A percentile compares a stretch with the other conserved stretches of the same genome.
Conservation (phyloP, 2,888 invertebrate genomes). For the Hypomecis punctinalis region DNA sequence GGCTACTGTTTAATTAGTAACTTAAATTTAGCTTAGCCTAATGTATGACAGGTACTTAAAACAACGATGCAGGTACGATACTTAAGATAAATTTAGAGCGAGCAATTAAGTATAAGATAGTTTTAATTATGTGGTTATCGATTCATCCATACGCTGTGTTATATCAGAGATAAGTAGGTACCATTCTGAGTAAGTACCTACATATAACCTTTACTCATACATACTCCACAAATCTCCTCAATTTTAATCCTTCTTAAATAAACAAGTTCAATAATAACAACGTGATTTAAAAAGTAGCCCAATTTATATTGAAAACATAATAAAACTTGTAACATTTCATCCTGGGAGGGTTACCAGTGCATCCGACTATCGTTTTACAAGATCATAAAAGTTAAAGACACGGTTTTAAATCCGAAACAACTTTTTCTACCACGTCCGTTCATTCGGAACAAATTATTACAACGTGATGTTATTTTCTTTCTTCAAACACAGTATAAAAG, state of each 20-base stretch:
- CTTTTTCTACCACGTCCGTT: conserved; percentile 43
- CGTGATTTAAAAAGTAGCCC: background rate
- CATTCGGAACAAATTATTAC: conserved; percentile 40
- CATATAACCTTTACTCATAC: no score
- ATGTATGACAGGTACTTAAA: background rate
- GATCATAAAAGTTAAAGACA: conserved; percentile 26
- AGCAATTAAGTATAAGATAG: no score
- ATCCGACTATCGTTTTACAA: conserved; percentile 19
- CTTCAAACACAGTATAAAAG: background rate
- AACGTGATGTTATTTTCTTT: conserved; percentile 40
- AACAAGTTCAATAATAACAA: no score
- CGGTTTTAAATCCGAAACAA: conserved; percentile 42
- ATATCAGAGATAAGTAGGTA: no score
- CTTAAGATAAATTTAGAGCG: background rate
- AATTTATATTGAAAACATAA: conserved; percentile 4
- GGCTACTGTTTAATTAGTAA: conserved; percentile 32
- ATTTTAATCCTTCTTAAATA: background rate
- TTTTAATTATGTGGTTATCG: no score
- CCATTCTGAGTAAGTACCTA: no score
- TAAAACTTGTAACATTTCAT: conserved; percentile 5
- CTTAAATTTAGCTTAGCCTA: conserved; percentile 20
- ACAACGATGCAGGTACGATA: background rate
- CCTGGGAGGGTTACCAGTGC: conserved; percentile 2
- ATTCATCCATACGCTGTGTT: no score
- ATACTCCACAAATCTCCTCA: no score